Base-by-base conservation (phyloP, 1,140 invertebrate genomes). In the Drosophila asahinai region DNA sequence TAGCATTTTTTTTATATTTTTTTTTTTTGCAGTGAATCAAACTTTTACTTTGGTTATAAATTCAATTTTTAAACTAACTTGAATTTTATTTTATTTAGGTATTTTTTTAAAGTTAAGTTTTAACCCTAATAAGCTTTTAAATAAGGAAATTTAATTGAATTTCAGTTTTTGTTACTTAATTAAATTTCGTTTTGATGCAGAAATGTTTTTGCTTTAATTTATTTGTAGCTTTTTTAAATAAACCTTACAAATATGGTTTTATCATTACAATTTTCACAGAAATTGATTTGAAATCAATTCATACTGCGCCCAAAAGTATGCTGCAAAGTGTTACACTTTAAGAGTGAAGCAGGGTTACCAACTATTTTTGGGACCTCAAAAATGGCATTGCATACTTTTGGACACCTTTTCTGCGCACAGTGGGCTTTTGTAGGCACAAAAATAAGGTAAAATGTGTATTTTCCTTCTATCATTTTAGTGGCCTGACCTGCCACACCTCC, bases 401-500 rank as follows among this genome's bases (percentile, higher is more conserved):
- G 38, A 6, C 14, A 15, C 5, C 38, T 5, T 9, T 17, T 43
- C 1, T 17, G n/a, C n/a, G n/a, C 2, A 11, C 33, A 36, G 33
- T 12, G 9, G 9, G 2, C 8, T 36, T 36, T 2, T 12, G 33
- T 3, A 36, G 9, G 33, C 33, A 36, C 9, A 36, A 36, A 36
- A 36, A 12, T 0, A 30, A 30, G 33, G 9, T 36, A 36, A n/a
- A 33, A 3, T 17, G 5, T 33, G n/a, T 52, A 15, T 12, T 51
- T 15, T 51, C n/a, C 49, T 17, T 3, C 11, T 52, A 52, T 33
- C 27, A 17, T 12, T 33, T 17, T n/a, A 33, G 27, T 52, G 9
- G 25, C 49, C 49, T 33, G 27, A 52, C 52, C 52, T 22, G 54
- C 54, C 54, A 57, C 54, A 57, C 54, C 54, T n/a, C 54, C 54